Evolutionary conservation across 2,113 vertebrate species (phyloP).

Genomic region (Aptenodytes patagonicus): DNA sequence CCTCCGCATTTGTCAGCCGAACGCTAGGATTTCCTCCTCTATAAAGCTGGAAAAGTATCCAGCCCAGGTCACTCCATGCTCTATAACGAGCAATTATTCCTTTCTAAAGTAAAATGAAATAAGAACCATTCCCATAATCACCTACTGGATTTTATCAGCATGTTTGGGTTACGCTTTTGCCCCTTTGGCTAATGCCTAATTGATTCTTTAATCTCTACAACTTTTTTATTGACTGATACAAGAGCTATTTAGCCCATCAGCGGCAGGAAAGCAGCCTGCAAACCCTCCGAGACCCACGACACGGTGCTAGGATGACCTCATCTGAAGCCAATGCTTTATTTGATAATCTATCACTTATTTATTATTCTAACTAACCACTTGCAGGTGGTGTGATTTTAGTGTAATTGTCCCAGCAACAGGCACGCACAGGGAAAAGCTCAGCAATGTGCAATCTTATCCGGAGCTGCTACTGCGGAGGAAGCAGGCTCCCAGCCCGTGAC

Average conservation of each 20-base stretch:
- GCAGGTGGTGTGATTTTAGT: constrained; percentile 31
- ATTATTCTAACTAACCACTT: constrained; percentile 57
- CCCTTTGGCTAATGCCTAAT: constrained; percentile 56
- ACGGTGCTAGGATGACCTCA: constrained; percentile 42
- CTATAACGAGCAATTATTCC: constrained; percentile 16
- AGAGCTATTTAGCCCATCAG: constrained; percentile 35
- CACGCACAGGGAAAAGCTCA: not conserved
- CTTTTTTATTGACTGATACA: constrained; percentile 52
- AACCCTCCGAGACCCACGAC: not conserved
- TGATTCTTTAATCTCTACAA: constrained; percentile 68
- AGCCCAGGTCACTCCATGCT: not conserved
- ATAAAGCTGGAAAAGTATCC: not conserved
- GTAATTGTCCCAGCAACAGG: not conserved
- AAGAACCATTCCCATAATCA: constrained; percentile 28
- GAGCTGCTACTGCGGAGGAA: not conserved
- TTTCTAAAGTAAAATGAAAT: not conserved
- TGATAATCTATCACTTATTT: constrained; percentile 56
- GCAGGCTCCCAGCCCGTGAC: fast-evolving
- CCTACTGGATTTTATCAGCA: constrained; percentile 59
- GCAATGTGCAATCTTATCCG: not conserved
- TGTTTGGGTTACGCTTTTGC: constrained; percentile 59
- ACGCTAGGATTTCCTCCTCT: not conserved
- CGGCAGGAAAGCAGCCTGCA: not conserved
- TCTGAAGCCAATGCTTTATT: not conserved
- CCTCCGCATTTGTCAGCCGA: not conserved